These are phyloP conservation scores for Lophotriccus pileatus DNA, from an alignment of 2,797 vertebrate species.

Conservation along the genomic window DNA sequence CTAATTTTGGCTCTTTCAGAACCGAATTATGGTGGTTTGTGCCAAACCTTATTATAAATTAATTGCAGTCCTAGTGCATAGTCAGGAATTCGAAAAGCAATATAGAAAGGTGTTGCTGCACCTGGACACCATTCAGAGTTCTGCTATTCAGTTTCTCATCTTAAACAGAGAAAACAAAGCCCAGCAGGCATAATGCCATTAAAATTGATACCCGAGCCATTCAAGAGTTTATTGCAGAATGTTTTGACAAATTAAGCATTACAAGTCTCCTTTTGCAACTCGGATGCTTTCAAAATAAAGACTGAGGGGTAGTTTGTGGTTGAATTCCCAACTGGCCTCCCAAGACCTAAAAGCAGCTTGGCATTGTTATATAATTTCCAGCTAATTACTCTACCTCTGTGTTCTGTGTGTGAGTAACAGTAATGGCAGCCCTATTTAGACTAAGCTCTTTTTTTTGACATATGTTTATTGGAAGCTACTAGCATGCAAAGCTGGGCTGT, in stretches of 20 bases:
- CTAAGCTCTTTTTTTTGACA: neutral
- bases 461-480: neutral
- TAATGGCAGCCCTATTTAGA: neutral
- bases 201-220: neutral
- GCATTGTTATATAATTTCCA: neutral
- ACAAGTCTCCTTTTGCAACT: neutral
- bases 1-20: constrained; percentile 58
- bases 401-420: neutral
- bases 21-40: constrained; percentile 44
- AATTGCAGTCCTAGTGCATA: constrained; percentile 44
- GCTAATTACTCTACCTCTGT: neutral
- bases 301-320: neutral
- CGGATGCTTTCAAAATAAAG: neutral
- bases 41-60: constrained; percentile 60
- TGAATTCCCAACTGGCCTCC: neutral
- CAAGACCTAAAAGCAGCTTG: neutral
- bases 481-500: neutral
- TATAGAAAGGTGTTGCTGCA: constrained; percentile 60
- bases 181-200: neutral
- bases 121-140: constrained; percentile 56
- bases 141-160: neutral
- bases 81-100: constrained; percentile 38
- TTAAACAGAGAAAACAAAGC: neutral
- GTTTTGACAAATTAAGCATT: neutral
- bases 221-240: neutral